A percentile compares a stretch with the other conserved stretches of the same genome.
Conservation (phyloP, 2,113 vertebrate genomes). For the Pleuronectes platessa region DNA sequence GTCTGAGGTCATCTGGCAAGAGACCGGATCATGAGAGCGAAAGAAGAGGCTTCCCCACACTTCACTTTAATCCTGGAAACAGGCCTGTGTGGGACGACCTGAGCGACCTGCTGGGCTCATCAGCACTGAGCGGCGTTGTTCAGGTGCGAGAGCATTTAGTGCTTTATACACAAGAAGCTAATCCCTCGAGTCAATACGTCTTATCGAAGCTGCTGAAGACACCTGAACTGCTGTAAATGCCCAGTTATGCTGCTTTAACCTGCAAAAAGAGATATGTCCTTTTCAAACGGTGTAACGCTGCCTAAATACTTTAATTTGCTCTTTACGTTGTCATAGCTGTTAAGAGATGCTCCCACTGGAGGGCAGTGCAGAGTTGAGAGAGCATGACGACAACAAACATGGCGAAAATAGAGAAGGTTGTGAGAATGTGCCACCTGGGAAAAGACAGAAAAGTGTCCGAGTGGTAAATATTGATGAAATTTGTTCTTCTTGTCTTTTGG, state of each 20-base stretch:
- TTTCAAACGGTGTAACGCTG: too few species aligned
- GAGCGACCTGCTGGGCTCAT: slow-evolving; percentile 14
- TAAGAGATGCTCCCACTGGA: too few species aligned
- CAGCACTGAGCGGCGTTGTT: slow-evolving; percentile 16
- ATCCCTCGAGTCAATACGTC: neutral
- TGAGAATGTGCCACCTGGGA: too few species aligned
- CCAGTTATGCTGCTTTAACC: neutral
- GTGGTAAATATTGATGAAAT: too few species aligned
- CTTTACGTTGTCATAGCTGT: too few species aligned
- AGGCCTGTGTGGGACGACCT: slow-evolving; percentile 21
- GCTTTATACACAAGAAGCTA: slow-evolving; percentile 9
- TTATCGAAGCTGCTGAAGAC: neutral
- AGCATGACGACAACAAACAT: too few species aligned
- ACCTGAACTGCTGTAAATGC: neutral
- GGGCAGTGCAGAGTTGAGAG: too few species aligned
- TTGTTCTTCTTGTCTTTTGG: too few species aligned
- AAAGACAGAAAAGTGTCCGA: too few species aligned
- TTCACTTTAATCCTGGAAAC: slow-evolving; percentile 19
- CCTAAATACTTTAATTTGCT: neutral
- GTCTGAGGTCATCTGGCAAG: neutral
- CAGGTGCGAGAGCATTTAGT: neutral
- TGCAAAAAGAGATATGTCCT: too few species aligned
- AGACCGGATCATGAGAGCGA: neutral
- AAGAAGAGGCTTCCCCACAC: neutral
- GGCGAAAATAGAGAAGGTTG: too few species aligned